Evolutionary conservation across 2,888 invertebrate species (phyloP), one percentile per base, ranked within the genome.

Genomic region (Elegia similella): DNA sequence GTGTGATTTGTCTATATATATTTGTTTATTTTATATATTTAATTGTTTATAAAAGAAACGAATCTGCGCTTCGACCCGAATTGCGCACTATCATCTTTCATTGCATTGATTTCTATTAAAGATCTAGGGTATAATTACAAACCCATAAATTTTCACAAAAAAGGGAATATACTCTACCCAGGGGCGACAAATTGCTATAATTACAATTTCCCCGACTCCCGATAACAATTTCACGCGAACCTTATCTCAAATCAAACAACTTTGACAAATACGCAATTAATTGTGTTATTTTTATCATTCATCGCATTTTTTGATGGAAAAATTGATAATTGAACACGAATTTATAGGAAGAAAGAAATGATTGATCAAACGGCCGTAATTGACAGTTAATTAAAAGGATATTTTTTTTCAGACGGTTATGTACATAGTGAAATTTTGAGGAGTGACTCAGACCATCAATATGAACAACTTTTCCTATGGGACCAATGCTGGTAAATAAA

Each of bases 171-270:
- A 8, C 23, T 54, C 44, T 42, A 44, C 64, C 68, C 70, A 66
- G 69, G 72, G 73, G 74, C 71, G 78, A 81, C 82, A 84, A 86
- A 86, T 86, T 82, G 84, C 77, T 71, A 66, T 86, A 85, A 86
- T 86, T 84, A 84, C 64, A 59, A 67, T 78, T 79, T 76, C 72
- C 78, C 64, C 63, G 69, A 68, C 66, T 68, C 53, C 65, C 67
- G 82, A 84, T 82, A 82, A 79, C 76, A 67, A 75, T 78, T 80
- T 70, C 73, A 77, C 75, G 76, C 74, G 78, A 72, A 69, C 68
- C 56, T 59, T 76, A 80, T 81, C 80, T 70, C 72, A 68, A 78
- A 84, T 84, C 85, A 73, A 68, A 65, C 64, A 66, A 74, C 79
- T 80, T 63, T 69, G 77, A 78, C 80, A 83, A 82, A 80, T 77